Evolutionary conservation across 2,113 vertebrate species (phyloP).

Genomic region (Pygoscelis adeliae): DNA sequence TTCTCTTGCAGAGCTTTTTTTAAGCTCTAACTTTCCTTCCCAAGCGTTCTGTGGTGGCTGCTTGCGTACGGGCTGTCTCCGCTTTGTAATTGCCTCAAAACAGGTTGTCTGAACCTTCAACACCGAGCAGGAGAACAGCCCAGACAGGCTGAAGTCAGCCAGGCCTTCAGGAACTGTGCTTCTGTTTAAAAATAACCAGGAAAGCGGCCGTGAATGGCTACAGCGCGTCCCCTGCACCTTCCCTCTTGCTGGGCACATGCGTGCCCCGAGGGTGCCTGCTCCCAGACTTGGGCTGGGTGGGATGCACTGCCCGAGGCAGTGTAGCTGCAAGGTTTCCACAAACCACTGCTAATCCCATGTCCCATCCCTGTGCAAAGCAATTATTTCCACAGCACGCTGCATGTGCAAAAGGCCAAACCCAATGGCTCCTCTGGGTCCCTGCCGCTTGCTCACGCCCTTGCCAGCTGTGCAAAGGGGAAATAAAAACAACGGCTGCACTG

Average conservation of each 20-base stretch:
- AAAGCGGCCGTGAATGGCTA: background rate
- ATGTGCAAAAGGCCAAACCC: background rate
- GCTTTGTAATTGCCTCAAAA: background rate
- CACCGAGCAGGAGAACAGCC: background rate
- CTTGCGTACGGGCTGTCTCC: background rate
- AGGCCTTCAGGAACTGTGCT: background rate
- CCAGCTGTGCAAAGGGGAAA: background rate
- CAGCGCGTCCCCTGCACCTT: accelerated
- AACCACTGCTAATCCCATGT: background rate
- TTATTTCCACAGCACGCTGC: background rate
- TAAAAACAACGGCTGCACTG: background rate
- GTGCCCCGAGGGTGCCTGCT: accelerated
- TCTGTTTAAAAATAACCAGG: background rate
- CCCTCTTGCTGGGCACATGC: background rate
- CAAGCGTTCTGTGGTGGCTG: background rate
- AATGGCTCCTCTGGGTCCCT: background rate
- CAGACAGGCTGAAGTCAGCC: background rate
- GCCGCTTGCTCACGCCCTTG: background rate
- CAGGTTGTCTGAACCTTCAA: conserved; percentile 35
- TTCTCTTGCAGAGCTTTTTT: conserved; percentile 60
- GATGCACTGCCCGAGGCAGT: accelerated
- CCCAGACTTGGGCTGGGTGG: background rate
- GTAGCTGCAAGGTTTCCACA: background rate
- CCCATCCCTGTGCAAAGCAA: background rate
- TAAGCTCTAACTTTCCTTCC: conserved; percentile 59